phyloP scores from a whole-genome alignment of 2,113 vertebrate genomes.

The Eurypyga helias region DNA sequence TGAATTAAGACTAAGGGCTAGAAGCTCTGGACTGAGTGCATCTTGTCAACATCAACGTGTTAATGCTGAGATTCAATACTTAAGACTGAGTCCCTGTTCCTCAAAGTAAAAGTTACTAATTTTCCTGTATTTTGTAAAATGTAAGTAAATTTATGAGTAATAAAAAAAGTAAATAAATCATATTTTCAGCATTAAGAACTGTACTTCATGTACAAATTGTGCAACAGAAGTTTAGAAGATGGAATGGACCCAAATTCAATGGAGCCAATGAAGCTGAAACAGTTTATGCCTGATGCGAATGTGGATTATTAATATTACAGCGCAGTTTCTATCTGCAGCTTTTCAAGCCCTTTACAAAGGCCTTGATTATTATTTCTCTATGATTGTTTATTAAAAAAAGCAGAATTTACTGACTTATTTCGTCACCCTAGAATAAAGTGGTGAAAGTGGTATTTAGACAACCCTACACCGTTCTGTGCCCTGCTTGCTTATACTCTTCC shows the following conservation, averaged over 20 bases:
- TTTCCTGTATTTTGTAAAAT: neutral
- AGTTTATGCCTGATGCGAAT: neutral
- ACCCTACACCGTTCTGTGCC: neutral
- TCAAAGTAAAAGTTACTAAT: neutral
- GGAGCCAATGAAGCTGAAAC: neutral
- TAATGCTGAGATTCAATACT: neutral
- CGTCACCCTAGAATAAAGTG: neutral
- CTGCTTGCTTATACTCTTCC: accelerated
- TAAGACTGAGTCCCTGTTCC: neutral
- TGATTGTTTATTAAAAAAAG: neutral
- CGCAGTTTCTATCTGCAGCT: neutral
- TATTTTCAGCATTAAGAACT: neutral
- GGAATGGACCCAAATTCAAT: neutral
- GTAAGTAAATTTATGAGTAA: neutral
- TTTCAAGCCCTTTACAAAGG: neutral
- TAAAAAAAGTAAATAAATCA: neutral
- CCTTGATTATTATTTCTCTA: neutral
- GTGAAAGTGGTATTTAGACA: neutral
- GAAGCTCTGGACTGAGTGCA: neutral
- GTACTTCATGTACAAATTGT: neutral
- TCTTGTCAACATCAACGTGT: neutral
- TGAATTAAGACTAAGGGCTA: conserved; percentile 11
- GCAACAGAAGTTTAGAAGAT: neutral
- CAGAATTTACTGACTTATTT: neutral
- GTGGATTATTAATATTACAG: neutral